Conservation (phyloP, 2,888 invertebrate genomes). For the Andrena marginata region DNA sequence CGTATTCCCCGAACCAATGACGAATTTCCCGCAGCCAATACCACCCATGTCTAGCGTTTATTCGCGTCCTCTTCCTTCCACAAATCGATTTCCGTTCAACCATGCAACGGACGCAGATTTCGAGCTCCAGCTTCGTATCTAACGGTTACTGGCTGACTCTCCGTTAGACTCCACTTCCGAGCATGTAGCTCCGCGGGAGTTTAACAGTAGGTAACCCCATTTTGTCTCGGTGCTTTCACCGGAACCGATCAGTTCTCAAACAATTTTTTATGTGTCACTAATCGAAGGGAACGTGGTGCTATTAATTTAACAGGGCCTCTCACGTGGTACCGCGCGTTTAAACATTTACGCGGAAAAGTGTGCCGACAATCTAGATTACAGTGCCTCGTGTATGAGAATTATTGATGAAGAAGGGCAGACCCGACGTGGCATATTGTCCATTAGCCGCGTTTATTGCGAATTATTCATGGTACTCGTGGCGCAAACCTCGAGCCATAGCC, state of each 20-base stretch:
- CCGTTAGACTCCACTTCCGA: not conserved
- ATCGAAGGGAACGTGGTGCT: too few species aligned
- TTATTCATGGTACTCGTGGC: not conserved
- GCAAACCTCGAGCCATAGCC: not conserved
- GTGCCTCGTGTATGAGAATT: not conserved
- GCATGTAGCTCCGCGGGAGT: not conserved
- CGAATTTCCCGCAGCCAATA: not conserved
- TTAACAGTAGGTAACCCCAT: too few species aligned
- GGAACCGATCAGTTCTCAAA: too few species aligned
- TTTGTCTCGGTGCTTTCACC: too few species aligned
- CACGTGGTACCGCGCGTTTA: too few species aligned
- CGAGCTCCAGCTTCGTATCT: not conserved
- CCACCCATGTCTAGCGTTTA: not conserved
- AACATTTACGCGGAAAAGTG: too few species aligned
- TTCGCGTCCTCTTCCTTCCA: too few species aligned
- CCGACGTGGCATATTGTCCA: not conserved
- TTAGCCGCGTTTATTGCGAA: not conserved
- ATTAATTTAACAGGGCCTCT: too few species aligned
- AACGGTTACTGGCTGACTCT: not conserved
- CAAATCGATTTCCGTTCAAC: slow-evolving; percentile 5
- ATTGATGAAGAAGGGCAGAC: slow-evolving; percentile 1
- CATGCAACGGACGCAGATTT: not conserved
- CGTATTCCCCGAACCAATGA: slow-evolving; percentile 7
- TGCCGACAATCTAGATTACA: too few species aligned
- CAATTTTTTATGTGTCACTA: too few species aligned